Conservation (phyloP, 2,888 invertebrate species). For the Cabera pusaria region DNA sequence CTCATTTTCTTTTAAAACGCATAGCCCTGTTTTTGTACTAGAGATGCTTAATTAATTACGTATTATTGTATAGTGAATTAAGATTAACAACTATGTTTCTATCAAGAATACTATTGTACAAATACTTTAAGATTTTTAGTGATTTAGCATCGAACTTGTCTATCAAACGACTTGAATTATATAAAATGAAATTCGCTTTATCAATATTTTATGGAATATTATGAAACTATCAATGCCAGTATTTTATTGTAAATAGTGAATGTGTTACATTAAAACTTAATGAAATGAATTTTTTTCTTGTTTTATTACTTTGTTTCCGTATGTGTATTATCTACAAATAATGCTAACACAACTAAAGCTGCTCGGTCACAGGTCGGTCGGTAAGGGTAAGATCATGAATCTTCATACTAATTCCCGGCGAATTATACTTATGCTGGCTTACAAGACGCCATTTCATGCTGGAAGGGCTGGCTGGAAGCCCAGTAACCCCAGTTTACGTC, state of each 20-base stretch:
- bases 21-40: constrained; percentile 41
- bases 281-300: constrained; percentile 49
- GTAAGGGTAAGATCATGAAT: no score
- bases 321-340: no score
- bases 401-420: no score
- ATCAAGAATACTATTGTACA: constrained; percentile 53
- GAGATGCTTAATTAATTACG: constrained; percentile 36
- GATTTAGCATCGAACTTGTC: constrained; percentile 41
- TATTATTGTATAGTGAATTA: constrained; percentile 35
- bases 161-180: constrained; percentile 20
- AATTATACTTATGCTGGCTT: no score
- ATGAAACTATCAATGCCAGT: constrained; percentile 75
- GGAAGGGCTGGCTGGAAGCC: no score
- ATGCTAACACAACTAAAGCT: no score
- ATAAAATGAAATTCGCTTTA: constrained; percentile 28
- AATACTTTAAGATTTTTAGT: constrained; percentile 55
- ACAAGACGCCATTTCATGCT: no score
- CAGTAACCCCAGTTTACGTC: no score
- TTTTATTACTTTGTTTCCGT: constrained; percentile 39
- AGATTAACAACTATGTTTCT: constrained; percentile 37
- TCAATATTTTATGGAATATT: constrained; percentile 45
- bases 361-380: no score
- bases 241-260: constrained; percentile 80
- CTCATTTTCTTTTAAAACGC: constrained; percentile 1
- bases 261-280: constrained; percentile 76